Evolutionary conservation across 2,113 vertebrate species (phyloP).

Genomic region (Zosterops hypoxanthus): DNA sequence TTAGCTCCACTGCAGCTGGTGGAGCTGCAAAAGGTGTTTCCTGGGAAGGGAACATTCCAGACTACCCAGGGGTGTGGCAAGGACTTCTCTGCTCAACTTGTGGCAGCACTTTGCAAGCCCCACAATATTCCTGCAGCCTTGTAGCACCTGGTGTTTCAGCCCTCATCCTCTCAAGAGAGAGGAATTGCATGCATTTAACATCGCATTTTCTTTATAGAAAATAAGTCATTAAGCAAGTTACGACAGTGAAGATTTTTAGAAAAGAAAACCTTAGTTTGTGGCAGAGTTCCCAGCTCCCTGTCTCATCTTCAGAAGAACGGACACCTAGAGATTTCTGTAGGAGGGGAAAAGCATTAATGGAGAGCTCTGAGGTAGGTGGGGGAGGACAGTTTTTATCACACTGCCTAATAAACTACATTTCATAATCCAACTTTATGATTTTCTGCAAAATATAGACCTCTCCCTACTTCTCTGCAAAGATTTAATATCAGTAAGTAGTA

Average conservation of each 20-base stretch:
- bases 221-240: not conserved
- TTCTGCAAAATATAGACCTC: conserved; percentile 13
- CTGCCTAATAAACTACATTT: conserved; percentile 5
- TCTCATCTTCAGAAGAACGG: not conserved
- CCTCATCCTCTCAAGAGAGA: not conserved
- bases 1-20: not conserved
- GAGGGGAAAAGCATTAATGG: not conserved
- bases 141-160: not conserved
- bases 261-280: not conserved
- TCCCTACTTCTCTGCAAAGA: conserved; percentile 28
- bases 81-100: not conserved
- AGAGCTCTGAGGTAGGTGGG: not conserved
- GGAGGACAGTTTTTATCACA: not conserved
- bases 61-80: not conserved
- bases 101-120: not conserved
- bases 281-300: not conserved
- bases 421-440: not conserved
- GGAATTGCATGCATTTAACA: not conserved
- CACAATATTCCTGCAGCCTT: not conserved
- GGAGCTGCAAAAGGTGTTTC: not conserved
- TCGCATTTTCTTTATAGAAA: not conserved
- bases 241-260: not conserved
- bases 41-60: not conserved
- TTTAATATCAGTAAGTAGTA: conserved; percentile 33
- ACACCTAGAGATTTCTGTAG: not conserved